Conservation (phyloP, 2,113 vertebrate genomes). For the Mus musculus region GRCm39 chr13:72276001-72276500, state of each 20-base stretch:
- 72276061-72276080: background rate
- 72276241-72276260: background rate
- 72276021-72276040: no score
- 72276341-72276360: background rate
- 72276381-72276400: background rate
- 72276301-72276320: accelerated
- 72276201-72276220: no score
- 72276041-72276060: background rate
- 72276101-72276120: background rate
- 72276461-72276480: no score
- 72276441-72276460: background rate
- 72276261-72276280: background rate
- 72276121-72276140: background rate
- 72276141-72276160: no score
- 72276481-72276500: accelerated
- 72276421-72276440: background rate
- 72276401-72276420: no score
- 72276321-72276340: accelerated
- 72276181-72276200: background rate
- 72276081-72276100: background rate
- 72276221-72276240: background rate
- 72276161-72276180: background rate
- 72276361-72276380: background rate
- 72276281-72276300: background rate
- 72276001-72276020: background rate